Percentiles rank a stretch among this genome's conserved stretches.
phyloP scores from a whole-genome alignment of 64 coral and sea anemone genomes.

The Anthopleura sola region DNA sequence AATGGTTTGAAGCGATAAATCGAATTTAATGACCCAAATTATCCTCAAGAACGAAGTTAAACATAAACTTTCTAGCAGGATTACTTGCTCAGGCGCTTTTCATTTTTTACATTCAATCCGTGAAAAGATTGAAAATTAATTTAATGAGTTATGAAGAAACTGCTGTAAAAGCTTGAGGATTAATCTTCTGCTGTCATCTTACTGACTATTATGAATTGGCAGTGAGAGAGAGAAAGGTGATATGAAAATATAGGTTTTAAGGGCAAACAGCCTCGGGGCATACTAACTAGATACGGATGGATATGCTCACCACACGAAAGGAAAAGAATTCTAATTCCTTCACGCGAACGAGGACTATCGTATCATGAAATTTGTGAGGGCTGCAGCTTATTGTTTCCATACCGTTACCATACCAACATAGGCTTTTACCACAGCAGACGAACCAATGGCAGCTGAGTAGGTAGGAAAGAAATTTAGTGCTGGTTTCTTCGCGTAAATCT shows the following conservation, averaged over 20 bases:
- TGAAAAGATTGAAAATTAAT: neutral
- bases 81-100: neutral
- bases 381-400: no score
- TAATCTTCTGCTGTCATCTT: neutral
- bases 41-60: neutral
- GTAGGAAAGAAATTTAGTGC: no score
- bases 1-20: neutral
- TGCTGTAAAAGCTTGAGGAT: neutral
- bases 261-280: neutral
- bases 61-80: neutral
- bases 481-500: no score
- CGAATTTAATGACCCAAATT: conserved; percentile 3
- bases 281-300: neutral
- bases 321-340: neutral
- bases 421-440: no score
- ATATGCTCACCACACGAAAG: neutral
- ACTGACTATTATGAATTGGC: neutral
- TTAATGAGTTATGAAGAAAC: neutral
- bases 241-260: neutral
- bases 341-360: neutral
- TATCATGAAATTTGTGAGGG: no score
- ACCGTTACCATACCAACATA: no score
- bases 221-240: neutral
- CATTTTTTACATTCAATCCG: neutral
- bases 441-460: neutral